These are phyloP conservation scores for Eurois occulta DNA, from an alignment of 2,888 invertebrate species.

Conservation along the genomic window DNA sequence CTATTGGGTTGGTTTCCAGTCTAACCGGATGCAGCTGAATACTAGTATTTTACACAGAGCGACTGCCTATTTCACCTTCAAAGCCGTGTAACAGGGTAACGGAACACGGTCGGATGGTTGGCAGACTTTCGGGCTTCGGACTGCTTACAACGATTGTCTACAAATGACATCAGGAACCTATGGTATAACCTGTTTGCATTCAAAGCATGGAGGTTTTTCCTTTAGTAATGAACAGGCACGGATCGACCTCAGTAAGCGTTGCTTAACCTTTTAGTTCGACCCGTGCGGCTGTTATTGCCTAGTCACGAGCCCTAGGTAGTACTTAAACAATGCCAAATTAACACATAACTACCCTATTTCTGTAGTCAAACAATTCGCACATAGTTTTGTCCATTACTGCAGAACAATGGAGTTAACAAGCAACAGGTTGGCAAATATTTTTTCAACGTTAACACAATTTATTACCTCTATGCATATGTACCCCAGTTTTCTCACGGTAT, in stretches of 20 bases:
- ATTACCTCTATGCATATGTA: conserved; percentile 44
- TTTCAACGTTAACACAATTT: conserved; percentile 66
- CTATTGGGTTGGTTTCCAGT: too few species aligned
- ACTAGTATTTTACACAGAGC: too few species aligned
- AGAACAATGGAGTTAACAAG: conserved; percentile 38
- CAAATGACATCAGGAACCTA: not conserved
- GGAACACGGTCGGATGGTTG: not conserved
- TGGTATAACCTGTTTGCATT: not conserved
- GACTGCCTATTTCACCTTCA: not conserved
- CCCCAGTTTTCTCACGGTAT: not conserved
- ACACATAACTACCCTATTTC: conserved; percentile 18
- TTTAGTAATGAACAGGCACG: not conserved
- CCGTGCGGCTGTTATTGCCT: not conserved
- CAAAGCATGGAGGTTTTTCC: not conserved
- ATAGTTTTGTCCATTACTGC: conserved; percentile 33
- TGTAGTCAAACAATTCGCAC: conserved; percentile 38
- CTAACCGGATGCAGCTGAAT: too few species aligned
- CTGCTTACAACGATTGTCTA: not conserved
- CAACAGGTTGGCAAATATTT: conserved; percentile 71
- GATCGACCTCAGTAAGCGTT: not conserved
- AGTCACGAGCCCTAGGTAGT: not conserved
- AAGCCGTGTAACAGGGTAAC: too few species aligned
- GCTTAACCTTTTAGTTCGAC: not conserved
- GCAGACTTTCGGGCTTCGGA: not conserved
- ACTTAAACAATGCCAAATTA: conserved; percentile 3